Evolutionary conservation across 30 jellyfish, hydroid and myxozoan genomes (phyloP).

Genomic region (Clytia hemisphaerica): DNA sequence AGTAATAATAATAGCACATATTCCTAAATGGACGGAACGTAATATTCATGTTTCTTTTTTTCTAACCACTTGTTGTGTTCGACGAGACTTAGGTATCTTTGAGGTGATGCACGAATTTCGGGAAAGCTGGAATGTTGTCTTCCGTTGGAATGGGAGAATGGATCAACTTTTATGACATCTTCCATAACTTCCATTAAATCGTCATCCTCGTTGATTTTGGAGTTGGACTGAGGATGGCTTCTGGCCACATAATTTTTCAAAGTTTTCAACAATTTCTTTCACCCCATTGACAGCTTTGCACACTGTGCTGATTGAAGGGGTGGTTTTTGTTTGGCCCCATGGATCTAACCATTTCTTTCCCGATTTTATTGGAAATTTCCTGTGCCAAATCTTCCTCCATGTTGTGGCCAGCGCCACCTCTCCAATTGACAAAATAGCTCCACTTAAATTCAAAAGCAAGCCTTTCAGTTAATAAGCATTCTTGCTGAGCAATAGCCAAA

Average conservation of each 20-base stretch:
- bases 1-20: too few species aligned
- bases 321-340: neutral
- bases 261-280: neutral
- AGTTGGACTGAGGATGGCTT: neutral
- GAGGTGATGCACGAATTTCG: conserved; percentile 4
- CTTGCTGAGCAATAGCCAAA: neutral
- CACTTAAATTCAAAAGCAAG: neutral
- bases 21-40: too few species aligned
- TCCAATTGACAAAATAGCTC: neutral
- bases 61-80: neutral
- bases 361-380: neutral
- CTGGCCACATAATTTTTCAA: neutral
- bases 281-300: neutral
- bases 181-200: neutral
- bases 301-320: neutral
- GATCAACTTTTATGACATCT: neutral
- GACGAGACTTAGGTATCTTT: neutral
- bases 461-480: neutral
- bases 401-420: conserved; percentile 1
- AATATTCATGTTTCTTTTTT: neutral
- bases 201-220: neutral
- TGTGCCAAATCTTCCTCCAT: conserved; percentile 10
- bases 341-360: neutral
- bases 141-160: neutral
- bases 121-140: conserved; percentile 12